Percentiles rank a stretch among this genome's conserved stretches.
Conservation (phyloP, 1,140 invertebrate genomes). For the Drosophila baimaii region DNA sequence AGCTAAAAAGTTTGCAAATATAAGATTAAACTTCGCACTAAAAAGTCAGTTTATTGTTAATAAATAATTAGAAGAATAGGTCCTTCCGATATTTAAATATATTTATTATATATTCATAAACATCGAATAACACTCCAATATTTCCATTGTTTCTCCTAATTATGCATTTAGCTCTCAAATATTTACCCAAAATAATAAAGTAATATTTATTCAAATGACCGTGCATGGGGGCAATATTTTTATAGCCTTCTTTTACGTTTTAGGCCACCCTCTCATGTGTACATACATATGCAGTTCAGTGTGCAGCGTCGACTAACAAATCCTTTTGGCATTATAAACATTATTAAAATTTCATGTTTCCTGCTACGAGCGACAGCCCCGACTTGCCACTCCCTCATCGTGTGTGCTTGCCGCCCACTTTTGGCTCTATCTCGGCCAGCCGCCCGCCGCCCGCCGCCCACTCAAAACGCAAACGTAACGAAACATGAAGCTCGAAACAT, state of each 20-base stretch:
- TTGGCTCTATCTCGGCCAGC: neutral
- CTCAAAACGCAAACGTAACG: slow-evolving; percentile 77
- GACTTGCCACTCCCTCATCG: slow-evolving; percentile 25
- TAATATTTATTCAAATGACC: neutral
- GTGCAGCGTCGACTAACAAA: slow-evolving; percentile 79
- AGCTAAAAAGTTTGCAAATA: too few relatives aligned
- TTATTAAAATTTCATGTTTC: slow-evolving; percentile 83
- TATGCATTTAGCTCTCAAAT: neutral
- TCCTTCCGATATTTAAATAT: too few relatives aligned
- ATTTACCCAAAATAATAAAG: too few relatives aligned
- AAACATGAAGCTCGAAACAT: slow-evolving; percentile 74
- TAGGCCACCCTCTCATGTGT: slow-evolving; percentile 17
- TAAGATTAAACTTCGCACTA: too few relatives aligned
- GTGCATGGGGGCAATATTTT: neutral
- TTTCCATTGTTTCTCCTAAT: neutral
- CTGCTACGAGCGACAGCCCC: slow-evolving; percentile 69
- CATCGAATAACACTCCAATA: too few relatives aligned
- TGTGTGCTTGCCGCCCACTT: neutral
- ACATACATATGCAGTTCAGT: slow-evolving; percentile 61
- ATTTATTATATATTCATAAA: neutral
- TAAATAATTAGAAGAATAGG: too few relatives aligned
- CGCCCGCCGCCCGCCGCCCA: slow-evolving; percentile 42
- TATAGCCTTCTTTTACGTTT: neutral
- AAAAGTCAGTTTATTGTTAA: too few relatives aligned
- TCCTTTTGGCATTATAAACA: slow-evolving; percentile 83